Base-by-base conservation (phyloP, 2,797 vertebrate species). In the Xiphorhynchus erythropygius region DNA sequence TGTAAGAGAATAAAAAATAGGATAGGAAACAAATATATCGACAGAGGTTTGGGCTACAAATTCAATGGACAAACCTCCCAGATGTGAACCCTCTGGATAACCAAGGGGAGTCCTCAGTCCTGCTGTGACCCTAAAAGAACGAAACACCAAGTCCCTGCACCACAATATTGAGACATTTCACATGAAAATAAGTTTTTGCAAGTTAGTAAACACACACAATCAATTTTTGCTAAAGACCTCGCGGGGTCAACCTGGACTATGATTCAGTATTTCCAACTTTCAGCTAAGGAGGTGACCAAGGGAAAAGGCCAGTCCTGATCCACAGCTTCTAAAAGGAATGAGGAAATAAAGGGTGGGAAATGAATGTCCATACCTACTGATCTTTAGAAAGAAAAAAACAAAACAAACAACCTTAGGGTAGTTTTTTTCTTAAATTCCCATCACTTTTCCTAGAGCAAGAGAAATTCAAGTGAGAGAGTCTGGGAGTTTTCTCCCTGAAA, bases 361-460 rank as follows among this genome's bases (percentile, higher is more conserved):
- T 21, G 35, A 69, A 52, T 0, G 0, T 7, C 33, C 27, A 52
- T 15, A 64, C 17, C 30, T 37, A 56, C 0, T 32, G 27, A 71
- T 47, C n/a, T 30, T 35, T 11, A 49, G 35, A 74, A 55, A 19
- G 18, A 41, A 52, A n/a, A 7, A 27, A 46, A 57, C 4, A 4
- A 17, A 64, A 5, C 22, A 13, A 50, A 27, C 42, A 50, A 16
- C 0, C 0, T 8, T 10, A 28, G 4, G 10, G 12, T 33, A 52
- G 25, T 37, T 73, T 79, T 32, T 87, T n/a, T 52, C 4, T 57
- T 73, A 74, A 79, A 87, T 57, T 46, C 32, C 35, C 23, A 16
- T 2, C 50, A 15, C 30, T 24, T 32, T 33, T 27, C 11, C 28
- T 18, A 28, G 64, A 57, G 32, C 4, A 3, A 24, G 15, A 81